Percentiles rank a stretch among this genome's conserved stretches.
Evolutionary conservation across 2,113 vertebrate species (phyloP).

Genomic region (Chaetura pelagica): DNA sequence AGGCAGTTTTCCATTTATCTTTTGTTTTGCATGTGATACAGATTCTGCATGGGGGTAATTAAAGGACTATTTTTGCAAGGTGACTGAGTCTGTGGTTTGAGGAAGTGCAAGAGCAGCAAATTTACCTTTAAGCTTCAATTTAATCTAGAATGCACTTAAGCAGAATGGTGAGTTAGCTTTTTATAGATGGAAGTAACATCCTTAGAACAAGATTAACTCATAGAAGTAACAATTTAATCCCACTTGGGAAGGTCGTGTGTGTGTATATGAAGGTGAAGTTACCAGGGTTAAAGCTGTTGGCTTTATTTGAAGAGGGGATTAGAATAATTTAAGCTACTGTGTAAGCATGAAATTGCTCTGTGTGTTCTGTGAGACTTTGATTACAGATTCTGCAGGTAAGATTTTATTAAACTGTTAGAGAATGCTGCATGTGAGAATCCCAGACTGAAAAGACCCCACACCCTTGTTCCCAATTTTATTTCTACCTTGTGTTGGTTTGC

Average conservation of each 20-base stretch:
- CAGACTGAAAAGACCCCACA: slow-evolving; percentile 65
- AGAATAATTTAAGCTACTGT: neutral
- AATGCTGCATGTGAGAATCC: slow-evolving; percentile 81
- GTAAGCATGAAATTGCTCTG: slow-evolving; percentile 35
- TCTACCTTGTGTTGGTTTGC: slow-evolving; percentile 78
- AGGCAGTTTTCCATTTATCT: fast-evolving
- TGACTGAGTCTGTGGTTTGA: neutral
- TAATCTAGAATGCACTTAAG: neutral
- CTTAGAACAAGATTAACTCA: neutral
- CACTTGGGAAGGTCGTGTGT: neutral
- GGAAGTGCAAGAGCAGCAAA: neutral
- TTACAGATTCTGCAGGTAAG: slow-evolving; percentile 81
- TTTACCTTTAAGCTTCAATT: neutral
- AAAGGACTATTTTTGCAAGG: neutral
- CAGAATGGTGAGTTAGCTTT: neutral
- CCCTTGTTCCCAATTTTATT: slow-evolving; percentile 74
- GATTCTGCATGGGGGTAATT: neutral
- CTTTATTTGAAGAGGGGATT: neutral
- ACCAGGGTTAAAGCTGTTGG: neutral
- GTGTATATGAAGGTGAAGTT: neutral
- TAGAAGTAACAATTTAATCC: neutral
- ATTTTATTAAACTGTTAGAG: slow-evolving; percentile 62
- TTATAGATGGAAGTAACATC: neutral
- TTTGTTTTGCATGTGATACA: neutral
- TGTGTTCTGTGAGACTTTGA: slow-evolving; percentile 73